Evolutionary conservation across 1,140 invertebrate species (phyloP).

Genomic region (Ceratoteleas bidentatus): DNA sequence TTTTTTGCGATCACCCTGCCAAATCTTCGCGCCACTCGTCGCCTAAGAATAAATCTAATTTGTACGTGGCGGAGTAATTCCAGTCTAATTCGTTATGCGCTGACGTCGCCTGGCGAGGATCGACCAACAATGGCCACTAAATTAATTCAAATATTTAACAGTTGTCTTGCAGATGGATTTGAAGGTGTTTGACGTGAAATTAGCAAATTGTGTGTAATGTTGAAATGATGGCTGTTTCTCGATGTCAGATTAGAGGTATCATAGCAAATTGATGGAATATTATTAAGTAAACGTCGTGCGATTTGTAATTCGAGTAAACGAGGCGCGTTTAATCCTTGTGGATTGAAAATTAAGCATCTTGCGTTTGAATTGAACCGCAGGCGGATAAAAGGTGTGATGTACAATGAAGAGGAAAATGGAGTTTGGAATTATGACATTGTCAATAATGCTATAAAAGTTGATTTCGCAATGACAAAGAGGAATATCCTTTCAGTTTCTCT

Average conservation of each 20-base stretch:
- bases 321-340: background rate
- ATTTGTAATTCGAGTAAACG: slow-evolving; percentile 11
- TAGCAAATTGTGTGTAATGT: slow-evolving; percentile 26
- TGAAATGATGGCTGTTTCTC: slow-evolving; percentile 21
- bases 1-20: slow-evolving; percentile 10
- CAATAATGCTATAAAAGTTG: too few species aligned
- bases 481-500: too few species aligned
- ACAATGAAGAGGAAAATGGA: too few species aligned
- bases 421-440: too few species aligned
- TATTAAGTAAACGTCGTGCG: background rate
- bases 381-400: too few species aligned
- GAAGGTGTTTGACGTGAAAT: slow-evolving; percentile 17
- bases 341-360: background rate
- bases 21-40: slow-evolving; percentile 8
- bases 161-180: slow-evolving; percentile 6
- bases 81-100: slow-evolving; percentile 26
- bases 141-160: slow-evolving; percentile 38
- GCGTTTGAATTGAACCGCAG: too few species aligned
- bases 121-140: slow-evolving; percentile 20
- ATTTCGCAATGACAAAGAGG: too few species aligned
- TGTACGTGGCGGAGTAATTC: slow-evolving; percentile 23
- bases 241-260: slow-evolving; percentile 1
- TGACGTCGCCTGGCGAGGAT: slow-evolving; percentile 15
- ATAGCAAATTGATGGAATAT: background rate
- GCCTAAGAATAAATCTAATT: slow-evolving; percentile 47